phyloP scores from a whole-genome alignment of 2,113 vertebrate genomes.

The Trichomycterus rosablanca region DNA sequence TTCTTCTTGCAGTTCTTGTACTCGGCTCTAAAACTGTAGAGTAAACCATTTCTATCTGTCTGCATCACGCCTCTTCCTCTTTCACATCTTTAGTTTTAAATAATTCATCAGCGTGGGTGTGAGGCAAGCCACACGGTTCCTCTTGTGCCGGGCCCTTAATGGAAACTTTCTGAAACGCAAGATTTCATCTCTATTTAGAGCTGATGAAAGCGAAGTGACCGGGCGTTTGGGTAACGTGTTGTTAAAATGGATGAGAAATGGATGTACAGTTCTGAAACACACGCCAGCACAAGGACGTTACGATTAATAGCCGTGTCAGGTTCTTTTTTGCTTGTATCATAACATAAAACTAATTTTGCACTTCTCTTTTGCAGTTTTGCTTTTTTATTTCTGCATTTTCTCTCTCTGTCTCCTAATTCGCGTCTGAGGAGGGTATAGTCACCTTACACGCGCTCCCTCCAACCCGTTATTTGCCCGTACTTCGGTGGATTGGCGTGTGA shows the following conservation, averaged over 20 bases:
- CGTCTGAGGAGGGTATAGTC: too few species aligned
- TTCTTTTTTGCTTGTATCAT: background rate
- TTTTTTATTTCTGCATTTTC: too few species aligned
- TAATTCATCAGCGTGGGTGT: conserved; percentile 40
- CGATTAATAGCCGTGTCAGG: too few species aligned
- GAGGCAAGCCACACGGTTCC: conserved; percentile 42
- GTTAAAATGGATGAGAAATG: conserved; percentile 6
- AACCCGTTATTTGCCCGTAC: too few species aligned
- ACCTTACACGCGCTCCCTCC: too few species aligned
- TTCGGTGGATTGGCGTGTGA: too few species aligned
- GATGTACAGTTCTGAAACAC: background rate
- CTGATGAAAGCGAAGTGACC: conserved; percentile 7
- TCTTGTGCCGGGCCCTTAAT: conserved; percentile 34
- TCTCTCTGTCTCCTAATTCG: too few species aligned
- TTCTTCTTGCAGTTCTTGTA: too few species aligned
- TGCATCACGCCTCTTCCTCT: conserved; percentile 47
- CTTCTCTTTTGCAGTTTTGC: background rate
- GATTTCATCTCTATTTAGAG: conserved; percentile 22
- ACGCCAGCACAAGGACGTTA: too few species aligned
- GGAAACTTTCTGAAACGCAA: conserved; percentile 37
- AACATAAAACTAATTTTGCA: too few species aligned
- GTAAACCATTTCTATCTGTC: conserved; percentile 20
- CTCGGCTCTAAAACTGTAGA: conserved; percentile 13
- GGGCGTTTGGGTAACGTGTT: background rate
- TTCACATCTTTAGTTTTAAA: conserved; percentile 48